A percentile compares a stretch with the other conserved stretches of the same genome.
Evolutionary conservation across 1,140 invertebrate genomes (phyloP).

Genomic region (Lepeophtheirus salmonis): DNA sequence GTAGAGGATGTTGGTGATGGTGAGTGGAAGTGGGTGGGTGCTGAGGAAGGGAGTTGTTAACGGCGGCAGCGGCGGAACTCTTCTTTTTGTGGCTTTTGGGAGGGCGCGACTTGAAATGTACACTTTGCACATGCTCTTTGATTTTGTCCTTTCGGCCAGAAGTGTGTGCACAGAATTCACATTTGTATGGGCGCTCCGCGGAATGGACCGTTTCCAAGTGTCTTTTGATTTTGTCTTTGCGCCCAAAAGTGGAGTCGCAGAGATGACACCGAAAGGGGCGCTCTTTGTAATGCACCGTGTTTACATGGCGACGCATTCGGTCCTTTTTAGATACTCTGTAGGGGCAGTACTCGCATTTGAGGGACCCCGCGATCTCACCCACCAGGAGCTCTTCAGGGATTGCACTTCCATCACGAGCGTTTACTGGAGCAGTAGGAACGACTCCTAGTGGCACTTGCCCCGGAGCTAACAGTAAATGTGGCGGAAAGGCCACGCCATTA

Average conservation of each 20-base stretch:
- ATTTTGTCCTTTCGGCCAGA: conserved; percentile 33
- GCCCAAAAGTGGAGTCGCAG: conserved; percentile 22
- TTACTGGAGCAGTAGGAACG: neutral
- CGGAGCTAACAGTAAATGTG: neutral
- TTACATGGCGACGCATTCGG: conserved; percentile 21
- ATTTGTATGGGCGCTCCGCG: conserved; percentile 63
- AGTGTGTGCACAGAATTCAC: conserved; percentile 59
- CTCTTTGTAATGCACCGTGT: conserved; percentile 21
- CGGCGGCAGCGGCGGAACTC: neutral
- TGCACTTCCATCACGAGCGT: neutral
- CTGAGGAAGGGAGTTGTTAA: neutral
- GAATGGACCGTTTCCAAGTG: conserved; percentile 30
- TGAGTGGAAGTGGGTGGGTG: neutral
- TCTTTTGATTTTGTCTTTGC: conserved; percentile 23
- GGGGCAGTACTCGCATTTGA: conserved; percentile 30
- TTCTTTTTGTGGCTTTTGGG: conserved; percentile 13
- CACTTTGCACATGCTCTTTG: conserved; percentile 4
- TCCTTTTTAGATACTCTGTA: conserved; percentile 23
- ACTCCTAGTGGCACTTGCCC: neutral
- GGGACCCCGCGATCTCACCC: neutral
- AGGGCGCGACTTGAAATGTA: neutral
- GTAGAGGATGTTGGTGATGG: neutral
- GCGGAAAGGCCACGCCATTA: neutral
- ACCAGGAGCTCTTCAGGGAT: neutral
- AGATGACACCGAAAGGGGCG: conserved; percentile 21